Conservation (phyloP, 2,113 vertebrate species). For the Gymnocephalus cernua region DNA sequence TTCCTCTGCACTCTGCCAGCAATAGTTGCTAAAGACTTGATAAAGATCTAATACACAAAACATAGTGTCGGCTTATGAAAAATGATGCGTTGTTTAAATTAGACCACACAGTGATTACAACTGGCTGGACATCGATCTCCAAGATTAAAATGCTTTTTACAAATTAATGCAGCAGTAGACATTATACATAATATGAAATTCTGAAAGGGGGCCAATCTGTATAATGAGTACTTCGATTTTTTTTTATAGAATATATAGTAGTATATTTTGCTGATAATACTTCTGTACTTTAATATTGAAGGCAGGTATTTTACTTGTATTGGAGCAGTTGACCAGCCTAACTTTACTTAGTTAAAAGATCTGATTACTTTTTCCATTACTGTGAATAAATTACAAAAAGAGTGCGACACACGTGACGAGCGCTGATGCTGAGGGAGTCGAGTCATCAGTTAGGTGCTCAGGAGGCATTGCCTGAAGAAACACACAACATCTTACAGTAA, state of each 20-base stretch:
- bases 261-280: neutral
- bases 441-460: neutral
- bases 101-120: neutral
- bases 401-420: neutral
- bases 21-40: neutral
- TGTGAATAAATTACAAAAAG: neutral
- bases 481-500: constrained; percentile 4
- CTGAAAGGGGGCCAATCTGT: neutral
- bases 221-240: neutral
- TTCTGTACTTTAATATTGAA: neutral
- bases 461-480: neutral
- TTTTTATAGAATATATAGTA: neutral
- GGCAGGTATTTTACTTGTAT: neutral
- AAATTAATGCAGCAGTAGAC: neutral
- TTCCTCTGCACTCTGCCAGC: neutral
- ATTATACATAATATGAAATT: neutral
- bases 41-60: neutral
- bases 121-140: neutral
- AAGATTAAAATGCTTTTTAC: neutral
- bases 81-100: neutral
- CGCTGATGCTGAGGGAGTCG: neutral
- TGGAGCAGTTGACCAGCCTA: neutral
- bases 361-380: neutral
- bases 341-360: neutral
- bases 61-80: neutral